Evolutionary conservation across 2,113 vertebrate genomes (phyloP), one percentile per base, ranked within the genome.

Genomic region (Corythoichthys intestinalis): DNA sequence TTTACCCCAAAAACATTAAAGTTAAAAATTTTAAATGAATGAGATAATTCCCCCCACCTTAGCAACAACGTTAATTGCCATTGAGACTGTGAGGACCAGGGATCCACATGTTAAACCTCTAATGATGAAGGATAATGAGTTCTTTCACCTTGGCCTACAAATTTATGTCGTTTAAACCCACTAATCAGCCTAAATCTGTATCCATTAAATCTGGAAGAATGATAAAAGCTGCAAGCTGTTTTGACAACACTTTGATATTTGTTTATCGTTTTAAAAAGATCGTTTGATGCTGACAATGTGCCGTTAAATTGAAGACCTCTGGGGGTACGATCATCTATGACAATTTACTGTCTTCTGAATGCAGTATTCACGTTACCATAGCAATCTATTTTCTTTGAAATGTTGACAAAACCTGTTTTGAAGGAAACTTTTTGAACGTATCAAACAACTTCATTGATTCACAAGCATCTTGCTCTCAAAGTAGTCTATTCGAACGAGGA

Each of bases 81-180:
- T 68, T 39, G 70, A 79, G 73, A 70, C 78, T 72, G 38, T 57
- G 71, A 85, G 79, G 75, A 73, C 79, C 39, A 73, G 70, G 75
- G 71, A 73, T 83, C 75, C 67, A 56, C 62, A 70, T 75, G 74
- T 76, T 67, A 65, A 77, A 80, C 71, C 69, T 68, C 64, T 74
- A 80, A 83, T 81, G 77, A 77, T 15, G 11, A 73, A 81, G 61
- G 72, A 80, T 85, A 85, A 88, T 86, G 76, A 86, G 83, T 72
- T 80, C 74, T 81, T 88, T 89, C 83, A 87, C 88, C 83, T 90
- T 89, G 89, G 83, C 83, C 84, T 84, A 89, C 71, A 87, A 87
- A 80, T 87, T 71, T 65, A 66, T 69, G 73, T 74, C 34, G 67
- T 77, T 74, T 75, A 81, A 76, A 77, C 72, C 69, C 64, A 76